phyloP scores from a whole-genome alignment of 2,888 invertebrate genomes.

The Tanypteryx hageni region DNA sequence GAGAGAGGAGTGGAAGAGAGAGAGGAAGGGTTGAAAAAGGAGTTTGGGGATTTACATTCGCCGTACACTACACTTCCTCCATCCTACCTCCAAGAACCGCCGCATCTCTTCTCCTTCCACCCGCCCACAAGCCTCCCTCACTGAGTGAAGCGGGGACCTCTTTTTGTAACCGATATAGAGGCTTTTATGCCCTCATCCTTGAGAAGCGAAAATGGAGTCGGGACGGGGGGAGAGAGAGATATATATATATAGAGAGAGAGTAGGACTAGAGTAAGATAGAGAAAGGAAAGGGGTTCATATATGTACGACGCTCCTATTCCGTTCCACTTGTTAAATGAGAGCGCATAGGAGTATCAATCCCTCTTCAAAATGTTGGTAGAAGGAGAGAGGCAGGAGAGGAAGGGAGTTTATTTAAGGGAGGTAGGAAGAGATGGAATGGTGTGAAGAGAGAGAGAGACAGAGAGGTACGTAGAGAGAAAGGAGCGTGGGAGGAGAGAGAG shows the following conservation, averaged over 20 bases:
- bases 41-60: too few species aligned
- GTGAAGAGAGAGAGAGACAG: neutral
- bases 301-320: neutral
- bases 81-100: too few species aligned
- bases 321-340: slow-evolving; percentile 17
- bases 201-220: slow-evolving; percentile 20
- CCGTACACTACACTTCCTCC: too few species aligned
- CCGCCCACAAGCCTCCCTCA: neutral
- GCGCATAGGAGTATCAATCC: neutral
- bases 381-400: neutral
- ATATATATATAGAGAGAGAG: too few species aligned
- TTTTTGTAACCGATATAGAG: slow-evolving; percentile 12
- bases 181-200: slow-evolving; percentile 10
- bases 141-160: neutral
- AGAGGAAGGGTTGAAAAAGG: neutral
- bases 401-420: neutral
- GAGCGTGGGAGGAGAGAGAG: neutral
- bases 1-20: neutral
- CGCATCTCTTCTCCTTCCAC: neutral
- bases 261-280: too few species aligned
- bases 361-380: neutral
- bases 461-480: neutral
- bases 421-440: neutral
- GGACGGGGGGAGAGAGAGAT: neutral
- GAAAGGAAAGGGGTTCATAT: neutral